phyloP scores from a whole-genome alignment of 2,113 vertebrate species.

The Axis porcinus region DNA sequence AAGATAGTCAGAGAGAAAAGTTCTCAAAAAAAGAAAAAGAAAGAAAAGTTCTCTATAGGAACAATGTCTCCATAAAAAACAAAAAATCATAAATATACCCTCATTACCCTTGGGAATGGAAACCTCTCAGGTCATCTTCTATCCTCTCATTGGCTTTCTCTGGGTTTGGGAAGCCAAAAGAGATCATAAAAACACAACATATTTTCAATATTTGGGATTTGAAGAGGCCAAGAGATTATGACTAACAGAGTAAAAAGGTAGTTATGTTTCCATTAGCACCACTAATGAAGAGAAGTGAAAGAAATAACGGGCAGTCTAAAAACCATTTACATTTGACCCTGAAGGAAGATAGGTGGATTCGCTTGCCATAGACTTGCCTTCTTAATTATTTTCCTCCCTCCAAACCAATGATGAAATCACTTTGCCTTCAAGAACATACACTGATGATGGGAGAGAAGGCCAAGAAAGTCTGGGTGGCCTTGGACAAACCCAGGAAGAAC shows the following conservation, averaged over 20 bases:
- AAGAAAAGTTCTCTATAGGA: neutral
- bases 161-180: neutral
- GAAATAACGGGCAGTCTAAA: neutral
- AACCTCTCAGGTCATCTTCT: neutral
- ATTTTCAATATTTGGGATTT: neutral
- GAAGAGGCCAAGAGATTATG: neutral
- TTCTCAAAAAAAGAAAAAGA: neutral
- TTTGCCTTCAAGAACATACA: constrained; percentile 31
- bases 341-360: neutral
- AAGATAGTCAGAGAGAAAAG: neutral
- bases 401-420: constrained; percentile 20
- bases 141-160: neutral
- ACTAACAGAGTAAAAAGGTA: neutral
- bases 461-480: constrained; percentile 49
- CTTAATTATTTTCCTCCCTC: neutral
- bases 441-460: neutral
- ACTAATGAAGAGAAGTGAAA: neutral
- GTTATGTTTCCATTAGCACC: neutral
- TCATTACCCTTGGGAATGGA: neutral
- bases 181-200: neutral
- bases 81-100: neutral
- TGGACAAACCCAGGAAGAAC: neutral
- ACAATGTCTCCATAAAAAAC: neutral
- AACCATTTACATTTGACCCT: neutral
- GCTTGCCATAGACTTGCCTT: neutral